Evolutionary conservation across 1,140 invertebrate genomes (phyloP).

Genomic region (Drosophila gunungcola): DNA sequence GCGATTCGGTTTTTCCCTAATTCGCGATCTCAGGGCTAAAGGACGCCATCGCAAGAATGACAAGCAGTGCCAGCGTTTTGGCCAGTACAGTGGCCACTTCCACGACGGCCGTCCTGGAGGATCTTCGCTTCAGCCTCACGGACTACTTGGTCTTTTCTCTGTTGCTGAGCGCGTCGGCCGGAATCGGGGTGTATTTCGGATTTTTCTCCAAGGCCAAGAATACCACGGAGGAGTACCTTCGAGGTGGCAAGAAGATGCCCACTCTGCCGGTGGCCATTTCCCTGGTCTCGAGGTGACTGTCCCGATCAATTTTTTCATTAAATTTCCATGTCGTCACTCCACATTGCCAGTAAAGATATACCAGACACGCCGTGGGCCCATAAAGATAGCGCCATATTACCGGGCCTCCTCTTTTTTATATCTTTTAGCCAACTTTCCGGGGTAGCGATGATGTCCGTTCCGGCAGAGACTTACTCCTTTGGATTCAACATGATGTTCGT

Average conservation of each 20-base stretch:
- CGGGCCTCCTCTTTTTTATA: neutral
- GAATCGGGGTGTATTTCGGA: conserved; percentile 89
- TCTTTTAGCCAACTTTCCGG: conserved; percentile 90
- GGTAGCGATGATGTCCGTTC: conserved; percentile 91
- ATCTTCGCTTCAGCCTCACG: conserved; percentile 84
- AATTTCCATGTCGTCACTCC: conserved; percentile 31
- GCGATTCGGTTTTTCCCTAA: neutral
- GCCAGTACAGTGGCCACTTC: conserved; percentile 34
- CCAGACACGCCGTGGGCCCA: conserved; percentile 1
- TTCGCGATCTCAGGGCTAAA: neutral
- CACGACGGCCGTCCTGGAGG: conserved; percentile 15
- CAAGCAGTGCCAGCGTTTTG: conserved; percentile 13
- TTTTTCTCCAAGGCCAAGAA: conserved; percentile 84
- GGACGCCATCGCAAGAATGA: conserved; percentile 21
- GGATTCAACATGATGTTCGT: conserved; percentile 89
- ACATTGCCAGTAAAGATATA: neutral
- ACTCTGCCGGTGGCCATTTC: conserved; percentile 89
- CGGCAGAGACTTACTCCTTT: conserved; percentile 92
- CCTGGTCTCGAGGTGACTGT: conserved; percentile 87
- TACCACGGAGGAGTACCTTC: conserved; percentile 86
- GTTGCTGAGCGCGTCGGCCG: conserved; percentile 87
- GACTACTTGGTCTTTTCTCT: conserved; percentile 87
- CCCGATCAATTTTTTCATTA: conserved; percentile 15
- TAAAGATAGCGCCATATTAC: conserved; percentile 17
- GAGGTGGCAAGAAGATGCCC: conserved; percentile 88